Conservation (phyloP, 2,888 invertebrate species). For the Esperia sulphurella region DNA sequence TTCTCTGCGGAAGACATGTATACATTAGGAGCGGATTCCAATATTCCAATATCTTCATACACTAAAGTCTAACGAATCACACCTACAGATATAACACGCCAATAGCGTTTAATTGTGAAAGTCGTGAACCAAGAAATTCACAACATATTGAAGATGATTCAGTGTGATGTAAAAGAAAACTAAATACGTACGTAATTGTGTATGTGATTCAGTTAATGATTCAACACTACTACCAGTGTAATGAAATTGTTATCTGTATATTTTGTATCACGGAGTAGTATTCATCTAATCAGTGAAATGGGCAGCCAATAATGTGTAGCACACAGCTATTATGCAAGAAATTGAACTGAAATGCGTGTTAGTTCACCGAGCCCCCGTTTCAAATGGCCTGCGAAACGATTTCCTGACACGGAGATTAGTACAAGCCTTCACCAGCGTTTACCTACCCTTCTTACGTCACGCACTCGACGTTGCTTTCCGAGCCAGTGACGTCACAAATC, state of each 20-base stretch:
- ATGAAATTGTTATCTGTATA: no score
- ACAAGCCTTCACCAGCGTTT: slow-evolving; percentile 75
- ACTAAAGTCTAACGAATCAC: no score
- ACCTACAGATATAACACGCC: no score
- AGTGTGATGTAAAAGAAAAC: no score
- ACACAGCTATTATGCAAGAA: slow-evolving; percentile 68
- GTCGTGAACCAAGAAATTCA: no score
- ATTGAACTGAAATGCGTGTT: slow-evolving; percentile 71
- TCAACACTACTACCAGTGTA: no score
- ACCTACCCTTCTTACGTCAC: slow-evolving; percentile 77
- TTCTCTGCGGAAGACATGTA: slow-evolving; percentile 49
- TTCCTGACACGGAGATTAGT: slow-evolving; percentile 80
- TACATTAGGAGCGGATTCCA: neutral
- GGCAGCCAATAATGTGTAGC: slow-evolving; percentile 46
- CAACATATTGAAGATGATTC: no score
- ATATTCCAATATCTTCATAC: neutral
- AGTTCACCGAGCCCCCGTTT: slow-evolving; percentile 63
- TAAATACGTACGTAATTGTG: no score
- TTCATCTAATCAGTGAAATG: slow-evolving; percentile 33
- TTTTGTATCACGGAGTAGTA: no score
- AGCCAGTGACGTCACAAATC: slow-evolving; percentile 52
- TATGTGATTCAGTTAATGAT: no score
- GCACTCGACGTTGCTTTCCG: slow-evolving; percentile 58
- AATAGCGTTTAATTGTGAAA: no score
- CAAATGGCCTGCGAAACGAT: slow-evolving; percentile 79